phyloP scores from a whole-genome alignment of 2,113 vertebrate genomes.

The Anoplopoma fimbria region DNA sequence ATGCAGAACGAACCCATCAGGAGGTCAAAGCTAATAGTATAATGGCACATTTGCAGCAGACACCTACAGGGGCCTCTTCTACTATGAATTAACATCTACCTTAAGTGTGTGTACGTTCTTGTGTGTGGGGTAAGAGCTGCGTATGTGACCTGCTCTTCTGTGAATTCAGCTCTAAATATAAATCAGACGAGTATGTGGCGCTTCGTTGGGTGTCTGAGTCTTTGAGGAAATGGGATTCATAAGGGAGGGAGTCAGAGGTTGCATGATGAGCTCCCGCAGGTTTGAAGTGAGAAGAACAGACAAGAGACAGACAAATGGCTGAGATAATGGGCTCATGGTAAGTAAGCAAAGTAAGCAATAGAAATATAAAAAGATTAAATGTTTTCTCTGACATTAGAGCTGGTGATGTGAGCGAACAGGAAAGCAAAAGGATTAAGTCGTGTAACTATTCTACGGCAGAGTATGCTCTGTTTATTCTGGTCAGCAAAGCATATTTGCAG shows the following conservation, averaged over 20 bases:
- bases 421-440: constrained; percentile 31
- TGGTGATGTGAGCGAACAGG: constrained; percentile 4
- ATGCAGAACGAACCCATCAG: constrained; percentile 21
- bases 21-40: constrained; percentile 64
- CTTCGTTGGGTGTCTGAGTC: constrained; percentile 31
- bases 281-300: constrained; percentile 7
- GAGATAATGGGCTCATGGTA: constrained; percentile 31
- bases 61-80: constrained; percentile 56
- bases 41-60: constrained; percentile 65
- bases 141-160: constrained; percentile 32
- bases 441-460: constrained; percentile 23
- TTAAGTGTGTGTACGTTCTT: neutral
- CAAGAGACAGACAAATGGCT: constrained; percentile 6
- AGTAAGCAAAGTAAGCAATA: constrained; percentile 49
- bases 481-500: constrained; percentile 68
- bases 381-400: constrained; percentile 29
- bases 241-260: constrained; percentile 24
- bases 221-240: constrained; percentile 46
- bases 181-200: constrained; percentile 21
- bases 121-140: neutral
- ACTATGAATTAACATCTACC: constrained; percentile 51
- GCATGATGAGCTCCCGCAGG: constrained; percentile 35
- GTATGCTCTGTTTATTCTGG: constrained; percentile 54
- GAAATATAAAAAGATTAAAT: constrained; percentile 26
- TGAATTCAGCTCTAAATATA: constrained; percentile 44